Conservation (phyloP, 2,113 vertebrate species). For the Symphodus melops region DNA sequence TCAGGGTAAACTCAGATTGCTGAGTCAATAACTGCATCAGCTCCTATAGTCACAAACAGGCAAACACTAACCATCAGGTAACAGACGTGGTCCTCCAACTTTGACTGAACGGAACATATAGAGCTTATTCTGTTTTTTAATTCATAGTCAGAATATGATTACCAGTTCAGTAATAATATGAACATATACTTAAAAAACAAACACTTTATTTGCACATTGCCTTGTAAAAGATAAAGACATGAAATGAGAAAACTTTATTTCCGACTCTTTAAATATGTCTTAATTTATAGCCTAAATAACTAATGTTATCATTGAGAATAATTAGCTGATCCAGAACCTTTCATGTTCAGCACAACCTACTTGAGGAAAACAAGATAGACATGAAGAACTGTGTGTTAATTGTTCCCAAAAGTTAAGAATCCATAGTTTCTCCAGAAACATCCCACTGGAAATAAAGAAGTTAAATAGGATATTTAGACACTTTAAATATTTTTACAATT, state of each 20-base stretch:
- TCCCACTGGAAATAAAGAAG: background rate
- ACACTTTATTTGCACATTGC: constrained; percentile 22
- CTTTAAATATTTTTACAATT: too few species aligned
- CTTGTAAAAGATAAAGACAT: constrained; percentile 19
- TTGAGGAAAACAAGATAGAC: constrained; percentile 35
- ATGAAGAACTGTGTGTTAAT: constrained; percentile 1
- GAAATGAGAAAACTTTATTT: background rate
- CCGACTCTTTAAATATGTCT: constrained; percentile 35
- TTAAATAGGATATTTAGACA: too few species aligned
- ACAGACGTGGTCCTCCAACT: too few species aligned
- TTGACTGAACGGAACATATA: too few species aligned
- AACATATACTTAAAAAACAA: background rate
- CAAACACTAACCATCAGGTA: too few species aligned
- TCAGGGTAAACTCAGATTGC: too few species aligned
- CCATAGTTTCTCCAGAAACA: background rate
- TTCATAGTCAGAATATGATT: background rate
- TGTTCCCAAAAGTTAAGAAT: constrained; percentile 18
- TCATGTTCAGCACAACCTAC: constrained; percentile 33
- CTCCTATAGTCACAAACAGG: too few species aligned
- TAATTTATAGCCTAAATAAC: constrained; percentile 36
- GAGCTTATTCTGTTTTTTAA: too few species aligned
- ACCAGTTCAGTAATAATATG: background rate
- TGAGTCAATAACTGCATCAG: too few species aligned
- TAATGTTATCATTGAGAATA: constrained; percentile 22
- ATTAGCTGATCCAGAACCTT: constrained; percentile 13